Evolutionary conservation across 2,888 invertebrate species (phyloP).

Genomic region (Tortrix viridana): DNA sequence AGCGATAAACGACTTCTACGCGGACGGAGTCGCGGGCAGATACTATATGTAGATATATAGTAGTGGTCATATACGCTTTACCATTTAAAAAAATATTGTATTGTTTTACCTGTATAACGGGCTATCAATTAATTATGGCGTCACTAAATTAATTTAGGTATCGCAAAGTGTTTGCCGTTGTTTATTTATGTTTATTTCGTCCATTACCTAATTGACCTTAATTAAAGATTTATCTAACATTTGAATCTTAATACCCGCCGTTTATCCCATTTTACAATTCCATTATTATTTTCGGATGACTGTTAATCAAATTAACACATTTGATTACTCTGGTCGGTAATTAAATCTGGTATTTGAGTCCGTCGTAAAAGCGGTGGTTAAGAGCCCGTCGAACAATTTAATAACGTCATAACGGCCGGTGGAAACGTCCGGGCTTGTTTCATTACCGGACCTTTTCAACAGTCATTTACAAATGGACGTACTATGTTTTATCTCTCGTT

Average conservation of each 20-base stretch:
- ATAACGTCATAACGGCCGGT: conserved; percentile 79
- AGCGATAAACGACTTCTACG: no score
- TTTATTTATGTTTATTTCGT: not conserved
- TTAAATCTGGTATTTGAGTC: conserved; percentile 69
- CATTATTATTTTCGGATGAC: conserved; percentile 35
- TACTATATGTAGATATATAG: no score
- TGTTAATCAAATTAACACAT: conserved; percentile 49
- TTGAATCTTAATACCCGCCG: conserved; percentile 21
- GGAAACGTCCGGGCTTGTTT: conserved; percentile 73
- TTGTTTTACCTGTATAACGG: no score
- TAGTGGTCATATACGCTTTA: no score
- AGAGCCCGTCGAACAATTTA: conserved; percentile 77
- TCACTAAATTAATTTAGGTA: no score
- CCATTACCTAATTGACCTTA: not conserved
- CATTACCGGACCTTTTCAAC: conserved; percentile 72
- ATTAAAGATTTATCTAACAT: conserved; percentile 3
- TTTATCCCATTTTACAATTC: conserved; percentile 25
- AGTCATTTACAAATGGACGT: conserved; percentile 51
- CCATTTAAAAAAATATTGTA: no score
- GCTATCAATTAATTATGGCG: no score
- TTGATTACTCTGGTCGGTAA: conserved; percentile 46
- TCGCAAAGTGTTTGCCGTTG: no score
- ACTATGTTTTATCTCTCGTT: conserved; percentile 64
- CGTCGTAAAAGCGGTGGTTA: conserved; percentile 71
- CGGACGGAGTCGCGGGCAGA: no score